Evolutionary conservation across 2,888 invertebrate genomes (phyloP).

Genomic region (Campaea margaritaria): DNA sequence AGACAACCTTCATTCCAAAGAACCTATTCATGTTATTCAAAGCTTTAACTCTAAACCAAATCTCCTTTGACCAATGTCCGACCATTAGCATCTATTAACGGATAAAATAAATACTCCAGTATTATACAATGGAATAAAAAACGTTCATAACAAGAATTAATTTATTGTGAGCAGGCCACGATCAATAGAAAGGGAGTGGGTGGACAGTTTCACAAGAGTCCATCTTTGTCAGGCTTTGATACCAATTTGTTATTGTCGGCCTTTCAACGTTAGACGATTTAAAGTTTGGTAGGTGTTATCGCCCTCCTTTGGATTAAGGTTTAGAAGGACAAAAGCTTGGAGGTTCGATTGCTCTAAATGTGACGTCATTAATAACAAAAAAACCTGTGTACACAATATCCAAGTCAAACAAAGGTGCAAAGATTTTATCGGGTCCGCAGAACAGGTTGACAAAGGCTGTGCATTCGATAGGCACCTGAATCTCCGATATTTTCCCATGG

Average conservation of each 20-base stretch:
- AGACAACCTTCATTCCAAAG: constrained; percentile 37
- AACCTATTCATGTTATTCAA: constrained; percentile 50
- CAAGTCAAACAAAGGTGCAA: constrained; percentile 58
- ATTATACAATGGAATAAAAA: constrained; percentile 79
- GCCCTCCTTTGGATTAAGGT: constrained; percentile 65
- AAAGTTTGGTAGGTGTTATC: constrained; percentile 77
- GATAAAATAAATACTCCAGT: constrained; percentile 76
- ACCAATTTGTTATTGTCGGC: constrained; percentile 83
- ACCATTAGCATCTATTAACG: constrained; percentile 71
- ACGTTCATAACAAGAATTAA: constrained; percentile 83
- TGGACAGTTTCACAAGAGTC: constrained; percentile 84
- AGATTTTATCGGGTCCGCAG: constrained; percentile 66
- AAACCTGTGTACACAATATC: constrained; percentile 43
- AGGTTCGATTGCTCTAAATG: constrained; percentile 30
- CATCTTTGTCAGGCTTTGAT: constrained; percentile 85
- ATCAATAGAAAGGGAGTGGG: constrained; percentile 82
- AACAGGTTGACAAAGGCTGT: constrained; percentile 76
- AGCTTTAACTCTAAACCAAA: constrained; percentile 50
- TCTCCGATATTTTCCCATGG: constrained; percentile 83
- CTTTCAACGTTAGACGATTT: constrained; percentile 79
- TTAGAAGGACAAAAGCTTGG: constrained; percentile 44
- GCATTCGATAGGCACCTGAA: constrained; percentile 80
- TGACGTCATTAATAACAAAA: constrained; percentile 46
- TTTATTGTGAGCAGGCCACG: constrained; percentile 79
- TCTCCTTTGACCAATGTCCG: constrained; percentile 80